Percentiles rank a stretch among this genome's conserved stretches.
phyloP scores from a whole-genome alignment of 2,113 vertebrate species.

The Osmerus eperlanus region DNA sequence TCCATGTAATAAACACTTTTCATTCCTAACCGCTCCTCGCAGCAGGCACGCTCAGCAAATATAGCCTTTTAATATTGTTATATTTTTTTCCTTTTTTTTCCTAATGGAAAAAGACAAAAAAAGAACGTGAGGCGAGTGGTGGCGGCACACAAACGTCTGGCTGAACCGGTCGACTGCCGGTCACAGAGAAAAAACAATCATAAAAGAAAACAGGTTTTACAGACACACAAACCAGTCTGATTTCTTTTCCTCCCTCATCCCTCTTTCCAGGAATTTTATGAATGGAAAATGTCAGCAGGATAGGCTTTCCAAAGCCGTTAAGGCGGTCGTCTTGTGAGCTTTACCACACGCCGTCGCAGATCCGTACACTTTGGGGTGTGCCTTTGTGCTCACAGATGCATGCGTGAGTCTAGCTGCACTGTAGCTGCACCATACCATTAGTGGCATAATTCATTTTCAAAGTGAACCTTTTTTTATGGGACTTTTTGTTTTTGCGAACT shows the following conservation, averaged over 20 bases:
- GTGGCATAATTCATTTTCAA: no score
- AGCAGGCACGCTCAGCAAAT: constrained; percentile 48
- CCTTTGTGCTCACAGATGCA: background rate
- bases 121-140: constrained; percentile 28
- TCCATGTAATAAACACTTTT: constrained; percentile 54
- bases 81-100: constrained; percentile 34
- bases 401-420: background rate
- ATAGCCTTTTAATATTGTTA: constrained; percentile 14
- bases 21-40: constrained; percentile 52
- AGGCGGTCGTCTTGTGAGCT: constrained; percentile 55
- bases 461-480: no score
- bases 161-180: constrained; percentile 49
- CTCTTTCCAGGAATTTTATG: constrained; percentile 72
- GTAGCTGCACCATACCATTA: no score
- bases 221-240: constrained; percentile 59
- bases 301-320: constrained; percentile 61
- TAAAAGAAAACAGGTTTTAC: constrained; percentile 49
- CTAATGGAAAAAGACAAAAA: constrained; percentile 48
- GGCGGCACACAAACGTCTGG: constrained; percentile 54
- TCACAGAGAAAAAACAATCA: constrained; percentile 46
- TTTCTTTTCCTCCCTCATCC: constrained; percentile 58
- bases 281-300: constrained; percentile 73
- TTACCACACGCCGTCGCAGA: constrained; percentile 51
- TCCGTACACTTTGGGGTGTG: constrained; percentile 45
- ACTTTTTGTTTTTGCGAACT: no score